Base-by-base conservation (phyloP, 1,140 invertebrate species). In the Dendroctonus ponderosae region DNA sequence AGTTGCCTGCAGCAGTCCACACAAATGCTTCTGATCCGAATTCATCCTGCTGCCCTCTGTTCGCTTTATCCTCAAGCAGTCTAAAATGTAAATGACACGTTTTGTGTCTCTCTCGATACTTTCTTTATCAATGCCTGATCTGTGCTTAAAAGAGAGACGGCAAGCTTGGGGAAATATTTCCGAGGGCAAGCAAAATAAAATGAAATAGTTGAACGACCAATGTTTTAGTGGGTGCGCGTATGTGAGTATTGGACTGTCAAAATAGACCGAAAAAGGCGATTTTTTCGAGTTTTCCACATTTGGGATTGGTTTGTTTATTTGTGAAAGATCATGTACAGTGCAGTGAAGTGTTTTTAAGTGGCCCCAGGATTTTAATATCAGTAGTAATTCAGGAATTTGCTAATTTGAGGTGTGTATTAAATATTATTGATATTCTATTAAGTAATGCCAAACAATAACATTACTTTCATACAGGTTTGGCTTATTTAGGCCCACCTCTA, bases 121-220 rank as follows among this genome's bases (percentile, higher is more conserved):
- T 49, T 57, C 11, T 49, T 50, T 44, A 11, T 12, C 5, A 8
- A 4, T 5, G 9, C 14, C 37, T 46, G 48, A 38, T 6, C 9
- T 37, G 50, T 42, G 38, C n/a, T 14, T 46, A 15, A 59, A 49
- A 66, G 11, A 44, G 48, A 52, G 62, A 64, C 9, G 57, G 26
- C 9, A 48, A 39, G 40, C 26, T 11, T 48, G 38, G 37, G 39
- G 43, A 64, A 56, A 39, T 56, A 40, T 64, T 53, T 57, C 39
- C 39, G 60, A 60, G 52, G 43, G 38, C 46, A 51, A 50, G 37
- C n/a, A 43, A 62, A 54, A 69, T 9, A 61, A 66, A 62, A 62
- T 66, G 42, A 62, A 70, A 62, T 63, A 66, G 69, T 70, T 70
- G 69, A 67, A 67, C 64, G 53, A 64, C 61, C 64, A 70, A 70